These are phyloP conservation scores for Halichondria panicea DNA, from an alignment of 37 sponge, comb jelly and placozoan species.

Conservation along the genomic window DNA sequence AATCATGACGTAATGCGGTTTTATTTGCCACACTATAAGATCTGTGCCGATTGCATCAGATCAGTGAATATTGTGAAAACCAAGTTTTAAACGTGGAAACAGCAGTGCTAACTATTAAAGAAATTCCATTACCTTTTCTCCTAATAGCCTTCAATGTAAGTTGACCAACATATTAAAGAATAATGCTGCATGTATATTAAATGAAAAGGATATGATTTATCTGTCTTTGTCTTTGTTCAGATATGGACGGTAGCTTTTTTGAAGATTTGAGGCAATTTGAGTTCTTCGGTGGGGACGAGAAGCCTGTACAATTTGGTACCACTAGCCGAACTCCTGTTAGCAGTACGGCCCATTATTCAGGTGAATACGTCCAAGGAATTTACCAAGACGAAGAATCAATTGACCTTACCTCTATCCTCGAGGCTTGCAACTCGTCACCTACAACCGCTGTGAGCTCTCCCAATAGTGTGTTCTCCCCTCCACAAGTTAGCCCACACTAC, in stretches of 20 bases:
- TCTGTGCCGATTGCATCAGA: too few species aligned
- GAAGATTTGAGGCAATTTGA: conserved; percentile 38
- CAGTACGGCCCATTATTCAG: background rate
- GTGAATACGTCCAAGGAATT: conserved; percentile 14
- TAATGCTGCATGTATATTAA: background rate
- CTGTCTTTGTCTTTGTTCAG: conserved; percentile 7
- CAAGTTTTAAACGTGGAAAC: too few species aligned
- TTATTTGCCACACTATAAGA: too few species aligned
- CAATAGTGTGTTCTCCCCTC: background rate
- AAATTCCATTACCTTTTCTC: too few species aligned
- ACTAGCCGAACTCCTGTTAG: background rate
- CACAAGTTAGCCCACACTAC: too few species aligned
- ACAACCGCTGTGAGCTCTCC: background rate
- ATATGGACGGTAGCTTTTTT: conserved; percentile 49
- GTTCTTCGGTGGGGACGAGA: conserved; percentile 15
- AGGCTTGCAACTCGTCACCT: conserved; percentile 17
- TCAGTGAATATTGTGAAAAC: too few species aligned
- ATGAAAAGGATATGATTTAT: background rate
- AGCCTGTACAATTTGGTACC: conserved; percentile 1
- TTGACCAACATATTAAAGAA: too few species aligned
- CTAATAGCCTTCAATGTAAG: too few species aligned
- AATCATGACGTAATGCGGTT: too few species aligned
- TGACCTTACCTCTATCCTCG: conserved; percentile 47
- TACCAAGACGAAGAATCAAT: conserved; percentile 64
- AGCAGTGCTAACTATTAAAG: too few species aligned